phyloP scores from a whole-genome alignment of 2,113 vertebrate species.

The Panurus biarmicus region DNA sequence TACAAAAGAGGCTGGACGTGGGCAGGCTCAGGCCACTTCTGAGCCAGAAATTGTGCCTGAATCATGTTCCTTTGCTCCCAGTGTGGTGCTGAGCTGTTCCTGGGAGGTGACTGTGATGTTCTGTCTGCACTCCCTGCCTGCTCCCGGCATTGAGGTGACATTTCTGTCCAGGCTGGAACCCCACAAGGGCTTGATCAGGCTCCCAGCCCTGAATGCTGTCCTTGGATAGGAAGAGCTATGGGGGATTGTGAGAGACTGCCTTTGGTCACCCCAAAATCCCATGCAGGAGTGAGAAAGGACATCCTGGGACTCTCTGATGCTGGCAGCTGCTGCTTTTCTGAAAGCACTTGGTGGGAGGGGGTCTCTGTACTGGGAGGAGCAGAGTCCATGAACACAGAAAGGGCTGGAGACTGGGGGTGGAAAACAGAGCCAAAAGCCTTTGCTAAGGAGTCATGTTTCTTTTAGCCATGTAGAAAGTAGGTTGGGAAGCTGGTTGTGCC shows the following conservation, averaged over 20 bases:
- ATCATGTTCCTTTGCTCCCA: not conserved
- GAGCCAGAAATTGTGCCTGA: not conserved
- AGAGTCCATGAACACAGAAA: fast-evolving
- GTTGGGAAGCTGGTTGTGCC: not conserved
- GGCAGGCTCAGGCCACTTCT: not conserved
- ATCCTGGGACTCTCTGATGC: not conserved
- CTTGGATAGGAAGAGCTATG: not conserved
- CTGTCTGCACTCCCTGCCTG: not conserved
- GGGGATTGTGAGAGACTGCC: not conserved
- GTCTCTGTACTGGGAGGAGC: not conserved
- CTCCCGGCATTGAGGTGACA: fast-evolving
- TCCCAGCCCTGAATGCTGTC: not conserved
- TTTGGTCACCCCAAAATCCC: not conserved
- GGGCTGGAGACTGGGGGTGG: not conserved
- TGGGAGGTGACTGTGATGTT: not conserved
- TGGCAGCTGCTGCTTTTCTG: not conserved
- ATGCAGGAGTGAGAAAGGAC: not conserved
- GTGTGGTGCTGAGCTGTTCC: not conserved
- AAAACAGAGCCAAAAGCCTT: not conserved
- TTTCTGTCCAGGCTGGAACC: not conserved
- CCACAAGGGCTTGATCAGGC: not conserved
- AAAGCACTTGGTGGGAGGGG: not conserved
- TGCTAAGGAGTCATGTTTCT: not conserved
- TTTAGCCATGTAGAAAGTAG: not conserved
- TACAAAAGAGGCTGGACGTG: fast-evolving